These are phyloP conservation scores for Kryptolebias marmoratus DNA, from an alignment of 2,113 vertebrate genomes.

Conservation along the genomic window DNA sequence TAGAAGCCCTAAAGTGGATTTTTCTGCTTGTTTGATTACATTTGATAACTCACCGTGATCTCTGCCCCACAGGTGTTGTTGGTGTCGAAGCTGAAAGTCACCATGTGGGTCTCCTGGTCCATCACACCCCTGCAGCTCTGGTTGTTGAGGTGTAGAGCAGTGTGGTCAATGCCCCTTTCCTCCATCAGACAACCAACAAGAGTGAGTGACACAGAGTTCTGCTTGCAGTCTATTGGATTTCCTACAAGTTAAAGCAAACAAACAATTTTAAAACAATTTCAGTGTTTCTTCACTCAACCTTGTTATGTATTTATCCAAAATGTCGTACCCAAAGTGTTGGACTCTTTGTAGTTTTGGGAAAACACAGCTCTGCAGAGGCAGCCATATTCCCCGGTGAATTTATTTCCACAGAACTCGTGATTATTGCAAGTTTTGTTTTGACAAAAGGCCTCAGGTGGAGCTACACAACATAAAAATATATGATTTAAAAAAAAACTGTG, in stretches of 20 bases:
- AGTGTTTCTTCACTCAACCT: neutral
- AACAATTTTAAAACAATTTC: conserved; percentile 4
- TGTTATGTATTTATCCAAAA: neutral
- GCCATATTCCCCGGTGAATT: neutral
- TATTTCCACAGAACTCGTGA: conserved; percentile 20
- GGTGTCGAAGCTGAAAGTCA: conserved; percentile 19
- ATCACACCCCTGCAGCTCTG: neutral
- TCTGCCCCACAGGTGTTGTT: conserved; percentile 4
- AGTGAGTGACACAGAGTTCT: neutral
- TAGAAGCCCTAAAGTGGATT: too few relatives aligned
- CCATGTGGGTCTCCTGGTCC: neutral
- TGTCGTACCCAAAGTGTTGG: neutral
- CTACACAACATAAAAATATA: neutral
- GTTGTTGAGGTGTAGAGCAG: neutral
- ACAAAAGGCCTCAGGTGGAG: neutral
- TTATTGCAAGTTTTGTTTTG: neutral
- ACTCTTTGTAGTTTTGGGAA: neutral
- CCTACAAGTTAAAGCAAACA: conserved; percentile 11
- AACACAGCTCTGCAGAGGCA: conserved; percentile 24
- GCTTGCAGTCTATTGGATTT: neutral
- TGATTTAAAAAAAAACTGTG: too few relatives aligned
- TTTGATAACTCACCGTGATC: neutral
- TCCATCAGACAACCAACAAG: conserved; percentile 18
- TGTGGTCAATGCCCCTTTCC: neutral
- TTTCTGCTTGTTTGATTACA: too few relatives aligned